Conservation (phyloP, 1,140 invertebrate genomes). For the Euglossa dilemma region DNA sequence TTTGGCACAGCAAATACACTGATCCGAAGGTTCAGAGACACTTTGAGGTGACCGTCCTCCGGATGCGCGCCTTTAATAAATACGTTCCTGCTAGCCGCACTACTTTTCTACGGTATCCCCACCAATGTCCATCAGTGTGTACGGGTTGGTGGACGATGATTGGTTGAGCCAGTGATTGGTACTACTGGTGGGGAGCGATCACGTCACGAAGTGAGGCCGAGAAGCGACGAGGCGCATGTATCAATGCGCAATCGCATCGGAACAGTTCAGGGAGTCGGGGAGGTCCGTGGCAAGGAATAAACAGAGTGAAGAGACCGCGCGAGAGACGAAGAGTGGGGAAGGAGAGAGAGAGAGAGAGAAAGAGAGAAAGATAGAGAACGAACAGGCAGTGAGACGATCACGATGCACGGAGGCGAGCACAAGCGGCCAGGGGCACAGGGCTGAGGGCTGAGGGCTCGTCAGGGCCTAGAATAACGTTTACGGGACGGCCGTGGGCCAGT, state of each 20-base stretch:
- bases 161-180: conserved; percentile 42
- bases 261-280: conserved; percentile 72
- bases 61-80: conserved; percentile 31
- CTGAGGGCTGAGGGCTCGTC: conserved; percentile 78
- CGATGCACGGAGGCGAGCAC: conserved; percentile 80
- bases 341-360: conserved; percentile 52
- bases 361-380: conserved; percentile 58
- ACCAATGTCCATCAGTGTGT: conserved; percentile 47
- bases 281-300: conserved; percentile 75
- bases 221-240: conserved; percentile 69
- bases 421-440: conserved; percentile 79
- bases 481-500: conserved; percentile 58
- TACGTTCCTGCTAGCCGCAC: conserved; percentile 61
- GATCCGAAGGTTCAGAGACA: conserved; percentile 38
- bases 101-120: conserved; percentile 71
- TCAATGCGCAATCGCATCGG: conserved; percentile 80
- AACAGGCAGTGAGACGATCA: conserved; percentile 77
- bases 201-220: conserved; percentile 68
- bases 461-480: conserved; percentile 67
- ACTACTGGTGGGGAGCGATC: conserved; percentile 53
- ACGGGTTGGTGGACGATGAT: conserved; percentile 54
- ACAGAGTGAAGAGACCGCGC: conserved; percentile 74
- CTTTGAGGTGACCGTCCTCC: conserved; percentile 50
- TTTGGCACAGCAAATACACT: conserved; percentile 19
- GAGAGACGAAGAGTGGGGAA: conserved; percentile 64